These are phyloP conservation scores for Matsumurasca onukii DNA, from an alignment of 1,140 invertebrate genomes.

Conservation along the genomic window DNA sequence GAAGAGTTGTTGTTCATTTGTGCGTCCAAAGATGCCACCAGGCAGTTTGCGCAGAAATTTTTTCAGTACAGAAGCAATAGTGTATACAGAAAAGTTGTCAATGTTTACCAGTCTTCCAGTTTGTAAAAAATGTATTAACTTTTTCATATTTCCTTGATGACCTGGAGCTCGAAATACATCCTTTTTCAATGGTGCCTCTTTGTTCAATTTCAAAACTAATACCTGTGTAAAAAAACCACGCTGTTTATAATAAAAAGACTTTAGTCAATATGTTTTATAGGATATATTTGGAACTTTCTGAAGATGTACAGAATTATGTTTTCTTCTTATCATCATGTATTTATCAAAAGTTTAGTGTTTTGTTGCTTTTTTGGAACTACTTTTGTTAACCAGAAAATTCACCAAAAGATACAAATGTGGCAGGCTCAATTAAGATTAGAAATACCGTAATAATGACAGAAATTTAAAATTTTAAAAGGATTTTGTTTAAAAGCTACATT, in stretches of 20 bases:
- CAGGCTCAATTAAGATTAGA: too few species aligned
- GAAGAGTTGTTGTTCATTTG: slow-evolving; percentile 89
- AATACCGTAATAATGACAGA: too few species aligned
- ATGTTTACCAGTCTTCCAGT: slow-evolving; percentile 96
- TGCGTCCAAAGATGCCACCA: slow-evolving; percentile 89
- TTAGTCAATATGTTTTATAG: slow-evolving; percentile 12
- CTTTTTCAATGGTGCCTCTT: slow-evolving; percentile 88
- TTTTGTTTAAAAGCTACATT: too few species aligned
- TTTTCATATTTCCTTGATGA: slow-evolving; percentile 93
- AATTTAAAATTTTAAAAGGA: too few species aligned
- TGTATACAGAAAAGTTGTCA: slow-evolving; percentile 97
- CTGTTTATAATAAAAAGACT: too few species aligned
- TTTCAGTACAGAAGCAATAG: slow-evolving; percentile 96
- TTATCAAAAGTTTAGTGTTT: too few species aligned
- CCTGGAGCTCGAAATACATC: slow-evolving; percentile 94
- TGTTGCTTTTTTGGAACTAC: too few species aligned
- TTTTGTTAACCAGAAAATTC: too few species aligned
- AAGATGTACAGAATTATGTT: background rate
- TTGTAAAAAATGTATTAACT: slow-evolving; percentile 92
- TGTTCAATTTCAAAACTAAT: slow-evolving; percentile 90
- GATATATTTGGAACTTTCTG: too few species aligned
- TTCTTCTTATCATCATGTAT: too few species aligned
- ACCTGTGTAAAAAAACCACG: slow-evolving; percentile 60
- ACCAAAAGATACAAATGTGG: too few species aligned
- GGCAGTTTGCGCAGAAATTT: slow-evolving; percentile 97